phyloP scores from a whole-genome alignment of 2,797 vertebrate genomes.

The Scarus forsteni region DNA sequence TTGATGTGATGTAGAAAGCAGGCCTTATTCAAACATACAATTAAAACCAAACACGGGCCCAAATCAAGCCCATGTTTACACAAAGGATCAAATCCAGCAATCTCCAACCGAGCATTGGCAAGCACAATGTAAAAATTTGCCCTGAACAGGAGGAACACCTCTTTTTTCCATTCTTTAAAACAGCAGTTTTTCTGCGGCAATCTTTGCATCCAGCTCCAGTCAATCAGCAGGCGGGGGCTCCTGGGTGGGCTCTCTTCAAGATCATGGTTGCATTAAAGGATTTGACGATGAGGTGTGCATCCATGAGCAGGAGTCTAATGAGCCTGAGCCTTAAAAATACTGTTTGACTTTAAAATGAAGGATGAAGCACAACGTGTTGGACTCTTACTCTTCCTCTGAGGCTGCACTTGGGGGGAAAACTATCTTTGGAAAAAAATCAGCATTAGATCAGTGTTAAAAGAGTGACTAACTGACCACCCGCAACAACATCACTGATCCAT shows the following conservation, averaged over 20 bases:
- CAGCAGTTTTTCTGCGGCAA: conserved; percentile 46
- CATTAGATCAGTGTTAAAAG: conserved; percentile 37
- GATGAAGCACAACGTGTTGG: conserved; percentile 12
- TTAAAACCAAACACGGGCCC: conserved; percentile 66
- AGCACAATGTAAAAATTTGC: conserved; percentile 39
- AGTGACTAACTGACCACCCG: conserved; percentile 56
- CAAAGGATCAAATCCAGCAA: conserved; percentile 63
- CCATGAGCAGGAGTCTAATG: conserved; percentile 32
- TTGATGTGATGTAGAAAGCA: conserved; percentile 43
- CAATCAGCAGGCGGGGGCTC: conserved; percentile 46
- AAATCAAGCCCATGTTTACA: conserved; percentile 76
- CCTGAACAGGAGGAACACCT: conserved; percentile 51
- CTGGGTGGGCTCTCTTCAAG: conserved; percentile 66
- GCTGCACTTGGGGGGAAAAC: conserved; percentile 22
- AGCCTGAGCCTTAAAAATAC: conserved; percentile 34
- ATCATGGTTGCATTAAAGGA: conserved; percentile 34
- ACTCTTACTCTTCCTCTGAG: conserved; percentile 31
- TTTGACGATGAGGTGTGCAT: conserved; percentile 56
- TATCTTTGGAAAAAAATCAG: conserved; percentile 36
- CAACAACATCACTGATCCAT: conserved; percentile 10
- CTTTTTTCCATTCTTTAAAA: conserved; percentile 6
- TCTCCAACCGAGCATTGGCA: conserved; percentile 62
- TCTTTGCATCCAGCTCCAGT: conserved; percentile 54
- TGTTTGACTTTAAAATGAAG: conserved; percentile 26
- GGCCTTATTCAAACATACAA: conserved; percentile 69